phyloP scores from a whole-genome alignment of 2,113 vertebrate species.

The Rhegmatorhina hoffmannsi region DNA sequence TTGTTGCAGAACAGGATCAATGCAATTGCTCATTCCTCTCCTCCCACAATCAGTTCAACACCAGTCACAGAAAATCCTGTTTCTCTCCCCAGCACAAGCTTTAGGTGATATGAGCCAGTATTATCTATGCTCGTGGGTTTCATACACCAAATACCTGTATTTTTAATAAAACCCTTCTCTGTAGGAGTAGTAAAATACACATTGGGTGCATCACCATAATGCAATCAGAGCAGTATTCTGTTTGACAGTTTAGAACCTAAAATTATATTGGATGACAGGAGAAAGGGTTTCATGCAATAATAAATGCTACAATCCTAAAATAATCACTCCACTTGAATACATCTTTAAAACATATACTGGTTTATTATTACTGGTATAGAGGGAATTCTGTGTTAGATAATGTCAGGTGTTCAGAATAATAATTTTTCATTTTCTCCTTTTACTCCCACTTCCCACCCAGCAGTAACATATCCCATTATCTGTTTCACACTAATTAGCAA shows the following conservation, averaged over 20 bases:
- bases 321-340: not conserved
- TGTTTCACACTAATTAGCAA: not conserved
- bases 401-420: not conserved
- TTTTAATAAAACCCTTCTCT: not conserved
- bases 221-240: not conserved
- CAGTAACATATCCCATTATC: not conserved
- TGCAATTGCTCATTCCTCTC: not conserved
- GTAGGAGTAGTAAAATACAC: not conserved
- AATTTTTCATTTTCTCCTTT: not conserved
- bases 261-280: not conserved
- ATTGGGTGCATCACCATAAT: not conserved
- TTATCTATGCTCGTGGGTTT: not conserved
- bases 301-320: constrained; percentile 5
- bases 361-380: not conserved
- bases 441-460: not conserved
- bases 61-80: not conserved
- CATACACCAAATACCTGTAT: not conserved
- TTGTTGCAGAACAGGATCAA: not conserved
- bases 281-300: not conserved
- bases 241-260: not conserved
- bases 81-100: not conserved
- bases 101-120: not conserved
- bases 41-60: not conserved
- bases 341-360: not conserved
- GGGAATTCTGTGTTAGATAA: not conserved